Evolutionary conservation across 2,888 invertebrate genomes (phyloP).

Genomic region (Tenodera sinensis): DNA sequence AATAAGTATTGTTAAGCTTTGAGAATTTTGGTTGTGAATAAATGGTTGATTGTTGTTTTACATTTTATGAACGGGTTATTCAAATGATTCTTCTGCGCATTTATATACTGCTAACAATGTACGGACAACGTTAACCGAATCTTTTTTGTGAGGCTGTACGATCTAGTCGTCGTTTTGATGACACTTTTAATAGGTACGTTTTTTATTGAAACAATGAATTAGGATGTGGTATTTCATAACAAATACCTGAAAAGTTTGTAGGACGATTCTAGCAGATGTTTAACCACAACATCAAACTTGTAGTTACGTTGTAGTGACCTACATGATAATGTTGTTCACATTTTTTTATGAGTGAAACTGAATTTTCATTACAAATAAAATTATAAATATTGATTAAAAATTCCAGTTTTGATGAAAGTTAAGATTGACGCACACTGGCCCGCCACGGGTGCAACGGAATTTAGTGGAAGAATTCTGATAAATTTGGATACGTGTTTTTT

Average conservation of each 20-base stretch:
- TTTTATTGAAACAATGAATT: slow-evolving; percentile 30
- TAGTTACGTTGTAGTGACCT: slow-evolving; percentile 32
- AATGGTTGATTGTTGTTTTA: slow-evolving; percentile 32
- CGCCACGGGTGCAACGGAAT: no score
- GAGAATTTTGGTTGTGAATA: slow-evolving; percentile 28
- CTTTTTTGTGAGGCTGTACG: slow-evolving; percentile 23
- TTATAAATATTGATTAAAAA: not conserved
- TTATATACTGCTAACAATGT: slow-evolving; percentile 12
- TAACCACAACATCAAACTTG: slow-evolving; percentile 6
- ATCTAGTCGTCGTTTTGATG: slow-evolving; percentile 28
- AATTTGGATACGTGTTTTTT: no score
- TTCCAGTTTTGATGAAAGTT: not conserved
- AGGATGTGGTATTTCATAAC: slow-evolving; percentile 16
- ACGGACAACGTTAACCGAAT: slow-evolving; percentile 17
- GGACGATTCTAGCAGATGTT: slow-evolving; percentile 12
- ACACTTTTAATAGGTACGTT: slow-evolving; percentile 32
- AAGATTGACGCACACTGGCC: no score
- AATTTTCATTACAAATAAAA: not conserved
- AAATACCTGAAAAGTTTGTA: slow-evolving; percentile 19
- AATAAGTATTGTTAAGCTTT: slow-evolving; percentile 17
- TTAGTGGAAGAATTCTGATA: no score
- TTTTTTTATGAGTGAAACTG: slow-evolving; percentile 17
- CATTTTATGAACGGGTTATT: slow-evolving; percentile 34
- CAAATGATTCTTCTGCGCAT: slow-evolving; percentile 19
- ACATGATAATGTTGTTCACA: slow-evolving; percentile 15